A percentile compares a stretch with the other conserved stretches of the same genome.
These are phyloP conservation scores for Eospalax fontanierii DNA, from an alignment of 2,797 vertebrate species.

Conservation along the genomic window DNA sequence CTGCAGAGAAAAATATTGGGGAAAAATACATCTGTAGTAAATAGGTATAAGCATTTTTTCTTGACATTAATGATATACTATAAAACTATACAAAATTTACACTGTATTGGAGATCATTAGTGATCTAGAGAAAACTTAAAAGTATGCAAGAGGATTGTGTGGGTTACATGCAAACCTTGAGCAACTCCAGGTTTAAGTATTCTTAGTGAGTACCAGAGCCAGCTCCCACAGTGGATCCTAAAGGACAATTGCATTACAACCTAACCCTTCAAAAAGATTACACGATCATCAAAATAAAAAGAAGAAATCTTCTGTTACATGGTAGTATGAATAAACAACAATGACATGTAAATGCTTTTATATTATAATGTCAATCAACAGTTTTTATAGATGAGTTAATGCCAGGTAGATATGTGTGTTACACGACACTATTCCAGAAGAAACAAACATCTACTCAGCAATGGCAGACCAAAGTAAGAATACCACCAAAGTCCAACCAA, in stretches of 20 bases:
- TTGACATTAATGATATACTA: background rate
- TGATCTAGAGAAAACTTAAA: no score
- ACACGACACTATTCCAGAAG: no score
- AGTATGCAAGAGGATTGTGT: no score
- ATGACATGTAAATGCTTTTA: constrained; percentile 39
- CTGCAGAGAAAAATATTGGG: no score
- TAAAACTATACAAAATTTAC: background rate
- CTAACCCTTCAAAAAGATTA: background rate
- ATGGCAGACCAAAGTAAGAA: no score
- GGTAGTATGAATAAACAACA: background rate
- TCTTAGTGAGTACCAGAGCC: no score
- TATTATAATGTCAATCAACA: background rate
- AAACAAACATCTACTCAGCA: no score
- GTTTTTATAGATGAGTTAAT: background rate
- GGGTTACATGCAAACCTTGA: background rate
- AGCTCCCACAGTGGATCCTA: background rate
- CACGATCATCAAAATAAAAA: background rate
- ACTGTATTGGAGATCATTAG: background rate
- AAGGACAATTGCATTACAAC: background rate
- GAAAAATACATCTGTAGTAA: no score
- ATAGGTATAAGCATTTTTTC: background rate
- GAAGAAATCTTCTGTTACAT: background rate
- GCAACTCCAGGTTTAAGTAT: no score
- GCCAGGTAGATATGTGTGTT: background rate
- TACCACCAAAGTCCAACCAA: no score